Base-by-base conservation (phyloP, 2,888 invertebrate genomes). In the Temnothorax unifasciatus region DNA sequence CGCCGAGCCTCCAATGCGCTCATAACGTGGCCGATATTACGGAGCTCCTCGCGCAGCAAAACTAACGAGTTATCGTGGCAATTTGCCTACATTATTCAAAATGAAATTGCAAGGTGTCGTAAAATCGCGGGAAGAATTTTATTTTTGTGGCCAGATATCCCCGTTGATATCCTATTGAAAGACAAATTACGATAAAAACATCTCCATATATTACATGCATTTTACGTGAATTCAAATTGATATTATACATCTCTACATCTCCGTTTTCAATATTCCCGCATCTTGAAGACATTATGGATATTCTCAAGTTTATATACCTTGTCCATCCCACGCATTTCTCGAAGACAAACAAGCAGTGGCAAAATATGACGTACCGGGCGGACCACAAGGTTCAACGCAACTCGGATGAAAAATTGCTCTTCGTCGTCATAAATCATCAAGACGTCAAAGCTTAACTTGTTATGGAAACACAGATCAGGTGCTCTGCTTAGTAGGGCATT, bases 11-110 rank as follows among this genome's bases (percentile, higher is more conserved):
- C 25, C 79, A 81, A 61, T 81, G 47, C 25, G 47, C 71, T 81
- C 18, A 61, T 81, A 71, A 71, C 47, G 38, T 59, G 38, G 50
- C 59, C 18, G 59, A 79, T 79, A 79, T 79, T 79, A 79, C 69
- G 59, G 5, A 71, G 68, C 59, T 38, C 57, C 54, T 68, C 54
- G 57, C 57, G 11, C 9, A 38, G 59, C 41, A 61, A 79, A 79
- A 59, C 59, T 81, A 71, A 81, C 59, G 69, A 81, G 71, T 47
- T 69, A 69, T 69, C 47, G 47, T 38, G 41, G 47, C 54, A 71
- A 81, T 71, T 81, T 71, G 79, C 38, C 25, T 81, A 71, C 47
- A 50, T 81, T 71, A 71, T 79, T 79, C 47, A 61, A 57, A 69
- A 79, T 47, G 34, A 61, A 59, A 79, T 61, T 69, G 57, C 66